phyloP scores from a whole-genome alignment of 2,888 invertebrate species.

The Lasioglossum lativentre region DNA sequence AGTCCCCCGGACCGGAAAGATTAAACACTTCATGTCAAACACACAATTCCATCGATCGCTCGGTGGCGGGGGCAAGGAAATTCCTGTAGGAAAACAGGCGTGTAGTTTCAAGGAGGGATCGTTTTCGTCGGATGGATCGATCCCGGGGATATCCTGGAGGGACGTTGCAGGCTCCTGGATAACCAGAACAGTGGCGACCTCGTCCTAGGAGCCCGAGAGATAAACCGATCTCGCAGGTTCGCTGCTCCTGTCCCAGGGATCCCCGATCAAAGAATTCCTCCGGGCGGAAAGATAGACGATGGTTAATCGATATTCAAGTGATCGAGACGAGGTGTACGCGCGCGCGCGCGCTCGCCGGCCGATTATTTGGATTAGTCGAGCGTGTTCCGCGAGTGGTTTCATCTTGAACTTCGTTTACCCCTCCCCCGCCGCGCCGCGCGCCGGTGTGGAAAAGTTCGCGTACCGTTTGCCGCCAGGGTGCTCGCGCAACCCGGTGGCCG shows the following conservation, averaged over 20 bases:
- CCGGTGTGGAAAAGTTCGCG: slow-evolving; percentile 59
- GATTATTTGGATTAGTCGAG: slow-evolving; percentile 73
- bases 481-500: slow-evolving; percentile 31
- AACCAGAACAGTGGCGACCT: not conserved
- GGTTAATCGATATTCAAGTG: slow-evolving; percentile 65
- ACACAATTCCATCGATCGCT: slow-evolving; percentile 39
- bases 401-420: slow-evolving; percentile 70
- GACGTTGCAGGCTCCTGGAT: not conserved
- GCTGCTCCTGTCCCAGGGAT: slow-evolving; percentile 3
- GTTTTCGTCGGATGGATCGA: slow-evolving; percentile 17
- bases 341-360: slow-evolving; percentile 26
- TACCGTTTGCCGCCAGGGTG: slow-evolving; percentile 46
- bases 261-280: slow-evolving; percentile 56
- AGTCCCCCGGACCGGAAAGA: slow-evolving; percentile 37
- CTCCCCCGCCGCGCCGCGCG: not conserved
- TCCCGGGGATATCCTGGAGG: not conserved
- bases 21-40: slow-evolving; percentile 55
- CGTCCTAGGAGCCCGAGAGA: slow-evolving; percentile 20
- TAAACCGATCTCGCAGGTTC: slow-evolving; percentile 22
- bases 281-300: slow-evolving; percentile 32
- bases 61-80: slow-evolving; percentile 22
- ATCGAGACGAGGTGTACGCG: slow-evolving; percentile 47
- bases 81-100: slow-evolving; percentile 12
- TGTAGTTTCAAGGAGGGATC: not conserved
- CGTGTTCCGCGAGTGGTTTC: slow-evolving; percentile 71